Base-by-base conservation (phyloP, 2,797 vertebrate species). In the Muscicapa comitata region DNA sequence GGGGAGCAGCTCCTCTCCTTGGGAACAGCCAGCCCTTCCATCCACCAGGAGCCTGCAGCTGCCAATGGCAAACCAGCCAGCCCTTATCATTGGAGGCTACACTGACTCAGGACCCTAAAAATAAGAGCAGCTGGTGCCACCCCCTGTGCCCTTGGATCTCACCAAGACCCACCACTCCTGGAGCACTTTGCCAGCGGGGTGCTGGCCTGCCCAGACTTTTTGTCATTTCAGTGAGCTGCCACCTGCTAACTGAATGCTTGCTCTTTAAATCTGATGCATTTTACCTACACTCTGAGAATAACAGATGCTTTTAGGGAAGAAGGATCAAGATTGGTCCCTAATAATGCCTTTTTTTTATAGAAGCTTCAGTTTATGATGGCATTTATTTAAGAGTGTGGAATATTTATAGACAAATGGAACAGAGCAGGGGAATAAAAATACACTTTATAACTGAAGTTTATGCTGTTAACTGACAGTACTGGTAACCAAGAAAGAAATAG, bases 41-140 rank as follows among this genome's bases (percentile, higher is more conserved):
- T 55, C 77, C 20, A 11, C 28, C 1, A 7, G 43, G 25, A 85
- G 12, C 75, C 73, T 23, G 76, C 66, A 66, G 66, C 33, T 78
- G 72, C 10, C 82, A 29, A 3, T 7, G 66, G 59, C 83, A 90
- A 88, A 68, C 38, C 68, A 77, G 84, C 57, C 65, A 71, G 26
- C 26, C 45, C 8, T 24, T 20, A 20, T 1, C 2, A 0, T 62
- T 35, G 4, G 28, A 75, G 91, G 48, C 54, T 33, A 68, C 31
- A 25, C 50, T 75, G 70, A 94, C 42, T 61, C 83, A 57, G 75
- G n/a, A 59, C 63, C 81, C 93, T 94, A 75, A 95, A 93, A 94
- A 67, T 79, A 51, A 67, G n/a, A 81, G 74, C 61, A 84, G 83
- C 45, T 17, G 11, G 17, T 88, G 73, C 42, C 81, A 88, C 24